phyloP scores from a whole-genome alignment of 30 jellyfish, hydroid and myxozoan species.

The Nemopilema nomurai region DNA sequence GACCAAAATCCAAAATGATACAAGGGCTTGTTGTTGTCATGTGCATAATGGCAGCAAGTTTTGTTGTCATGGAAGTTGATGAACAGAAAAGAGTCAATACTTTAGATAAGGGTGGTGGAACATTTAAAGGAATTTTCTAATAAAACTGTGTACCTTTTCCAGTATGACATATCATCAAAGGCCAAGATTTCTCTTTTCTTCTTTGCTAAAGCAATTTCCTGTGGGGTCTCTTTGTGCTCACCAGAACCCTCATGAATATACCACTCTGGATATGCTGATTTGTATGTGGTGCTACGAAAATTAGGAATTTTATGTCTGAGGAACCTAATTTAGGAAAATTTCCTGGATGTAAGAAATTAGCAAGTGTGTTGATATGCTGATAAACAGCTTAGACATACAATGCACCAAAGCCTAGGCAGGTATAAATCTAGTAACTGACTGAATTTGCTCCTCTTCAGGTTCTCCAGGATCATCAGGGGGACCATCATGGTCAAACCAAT shows the following conservation, averaged over 20 bases:
- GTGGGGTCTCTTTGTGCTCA: slow-evolving; percentile 13
- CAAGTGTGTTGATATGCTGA: too few species aligned
- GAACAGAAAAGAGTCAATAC: too few species aligned
- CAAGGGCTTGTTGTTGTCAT: too few species aligned
- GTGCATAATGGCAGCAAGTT: too few species aligned
- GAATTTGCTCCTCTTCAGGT: background rate
- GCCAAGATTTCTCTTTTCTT: slow-evolving; percentile 64
- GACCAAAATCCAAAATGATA: too few species aligned
- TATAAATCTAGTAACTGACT: slow-evolving; percentile 2
- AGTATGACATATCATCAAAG: slow-evolving; percentile 75
- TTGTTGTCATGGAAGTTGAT: too few species aligned
- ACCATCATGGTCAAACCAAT: slow-evolving; percentile 82
- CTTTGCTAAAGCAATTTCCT: slow-evolving; percentile 21
- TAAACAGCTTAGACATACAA: background rate
- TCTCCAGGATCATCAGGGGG: background rate
- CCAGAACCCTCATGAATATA: slow-evolving; percentile 53
- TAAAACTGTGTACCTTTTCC: slow-evolving; percentile 72
- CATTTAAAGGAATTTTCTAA: too few species aligned
- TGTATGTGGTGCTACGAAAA: slow-evolving; percentile 37
- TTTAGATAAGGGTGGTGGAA: too few species aligned
- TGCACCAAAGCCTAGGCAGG: background rate
- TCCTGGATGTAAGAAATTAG: too few species aligned
- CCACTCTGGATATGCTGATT: slow-evolving; percentile 79
- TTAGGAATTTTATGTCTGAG: too few species aligned
- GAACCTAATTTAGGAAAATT: too few species aligned